Evolutionary conservation across 2,113 vertebrate genomes (phyloP).

Genomic region (Phyllopteryx taeniolatus): DNA sequence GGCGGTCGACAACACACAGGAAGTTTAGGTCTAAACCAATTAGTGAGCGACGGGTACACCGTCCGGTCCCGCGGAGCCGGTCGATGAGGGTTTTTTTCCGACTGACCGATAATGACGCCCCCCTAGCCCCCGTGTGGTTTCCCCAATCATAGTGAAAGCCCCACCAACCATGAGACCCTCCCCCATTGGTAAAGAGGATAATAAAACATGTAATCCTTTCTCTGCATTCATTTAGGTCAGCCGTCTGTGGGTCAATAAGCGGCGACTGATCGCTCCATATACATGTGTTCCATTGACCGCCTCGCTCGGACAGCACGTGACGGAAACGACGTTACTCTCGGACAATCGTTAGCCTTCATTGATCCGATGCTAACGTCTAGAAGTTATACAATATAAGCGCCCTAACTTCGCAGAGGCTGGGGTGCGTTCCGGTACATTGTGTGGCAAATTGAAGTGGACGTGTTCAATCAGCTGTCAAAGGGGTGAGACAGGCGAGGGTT

Average conservation of each 20-base stretch:
- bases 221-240: slow-evolving; percentile 66
- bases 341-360: slow-evolving; percentile 12
- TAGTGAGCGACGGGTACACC: neutral
- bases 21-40: neutral
- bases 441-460: slow-evolving; percentile 1
- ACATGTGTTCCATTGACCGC: slow-evolving; percentile 46
- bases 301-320: slow-evolving; percentile 23
- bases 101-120: slow-evolving; percentile 52
- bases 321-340: slow-evolving; percentile 17
- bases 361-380: neutral
- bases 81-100: slow-evolving; percentile 16
- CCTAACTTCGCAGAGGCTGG: neutral
- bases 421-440: neutral
- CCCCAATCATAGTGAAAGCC: slow-evolving; percentile 22
- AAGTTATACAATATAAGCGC: neutral
- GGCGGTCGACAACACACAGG: neutral
- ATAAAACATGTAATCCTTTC: slow-evolving; percentile 68
- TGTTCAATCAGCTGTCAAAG: slow-evolving; percentile 49
- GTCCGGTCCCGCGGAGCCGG: slow-evolving; percentile 12
- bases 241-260: slow-evolving; percentile 64
- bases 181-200: slow-evolving; percentile 42
- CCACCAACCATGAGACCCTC: slow-evolving; percentile 25
- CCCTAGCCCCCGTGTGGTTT: slow-evolving; percentile 19
- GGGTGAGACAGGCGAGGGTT: neutral
- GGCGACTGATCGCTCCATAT: slow-evolving; percentile 33